These are phyloP conservation scores for Tridacna crocea DNA, from an alignment of 2,888 invertebrate species.

Conservation along the genomic window DNA sequence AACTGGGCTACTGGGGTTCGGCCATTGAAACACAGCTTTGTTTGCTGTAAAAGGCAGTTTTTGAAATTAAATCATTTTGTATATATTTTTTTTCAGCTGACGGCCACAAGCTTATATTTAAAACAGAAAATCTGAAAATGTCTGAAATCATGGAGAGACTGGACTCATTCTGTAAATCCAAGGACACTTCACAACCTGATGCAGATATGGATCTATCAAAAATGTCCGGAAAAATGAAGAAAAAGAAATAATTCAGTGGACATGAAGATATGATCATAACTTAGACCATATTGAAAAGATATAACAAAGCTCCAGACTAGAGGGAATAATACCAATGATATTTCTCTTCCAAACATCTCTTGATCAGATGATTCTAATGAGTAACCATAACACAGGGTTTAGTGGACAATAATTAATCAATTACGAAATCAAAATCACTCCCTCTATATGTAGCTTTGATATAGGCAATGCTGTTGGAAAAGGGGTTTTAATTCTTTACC, in stretches of 20 bases:
- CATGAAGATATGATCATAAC: not conserved
- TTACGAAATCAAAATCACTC: no score
- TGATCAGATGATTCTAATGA: no score
- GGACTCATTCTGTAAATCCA: slow-evolving; percentile 61
- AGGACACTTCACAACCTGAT: slow-evolving; percentile 55
- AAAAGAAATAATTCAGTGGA: slow-evolving; percentile 27
- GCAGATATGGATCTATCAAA: slow-evolving; percentile 52
- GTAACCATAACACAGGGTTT: no score
- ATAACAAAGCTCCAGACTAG: no score
- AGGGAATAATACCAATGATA: no score
- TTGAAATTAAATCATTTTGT: not conserved
- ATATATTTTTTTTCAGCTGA: slow-evolving; percentile 63
- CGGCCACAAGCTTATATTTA: slow-evolving; percentile 69
- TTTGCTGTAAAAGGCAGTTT: not conserved
- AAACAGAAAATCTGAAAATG: slow-evolving; percentile 65
- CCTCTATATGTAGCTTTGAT: no score
- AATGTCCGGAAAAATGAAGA: slow-evolving; percentile 48
- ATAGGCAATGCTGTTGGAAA: no score
- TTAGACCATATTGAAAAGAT: no score
- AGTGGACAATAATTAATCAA: no score
- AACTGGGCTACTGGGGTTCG: not conserved
- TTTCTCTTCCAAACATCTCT: no score
- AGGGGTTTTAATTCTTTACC: no score
- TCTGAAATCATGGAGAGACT: slow-evolving; percentile 67
- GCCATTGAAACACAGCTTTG: not conserved